Evolutionary conservation across 1,140 invertebrate species (phyloP), one percentile per base, ranked within the genome.

Genomic region (Chionoecetes opilio): DNA sequence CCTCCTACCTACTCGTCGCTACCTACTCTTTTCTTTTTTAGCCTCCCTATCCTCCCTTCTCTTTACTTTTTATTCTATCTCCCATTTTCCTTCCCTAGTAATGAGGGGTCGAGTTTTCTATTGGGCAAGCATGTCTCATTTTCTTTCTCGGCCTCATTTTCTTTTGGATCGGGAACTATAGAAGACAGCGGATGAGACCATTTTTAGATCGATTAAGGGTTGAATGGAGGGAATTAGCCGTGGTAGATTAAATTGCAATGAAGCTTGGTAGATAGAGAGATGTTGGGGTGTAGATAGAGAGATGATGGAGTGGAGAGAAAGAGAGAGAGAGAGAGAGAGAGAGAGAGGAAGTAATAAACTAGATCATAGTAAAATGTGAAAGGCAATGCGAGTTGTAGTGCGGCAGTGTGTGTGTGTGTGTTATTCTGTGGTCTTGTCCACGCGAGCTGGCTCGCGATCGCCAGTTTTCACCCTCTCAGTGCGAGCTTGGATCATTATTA

Each of bases 301-400:
- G 31, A 38, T 0, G 32, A 87, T 14, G 37, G 85, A 87, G n/a
- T 9, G 32, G 2, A 9, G 1, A 87, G 85, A 34, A 32, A 87
- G 85, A 34, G n/a, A 87, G 32, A 87, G 85, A 87, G 32, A 87
- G 32, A 87, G 85, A 87, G 85, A 34, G 32, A 87, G 85, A 35
- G 85, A 3, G 32, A 3, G 85, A 35, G 82, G 82, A 85, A 26
- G 32, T 6, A 26, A 26, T 31, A 26, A 26, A 34, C 5, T 6
- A 85, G 82, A 26, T 6, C 5, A 34, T 34, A 34, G 82, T 8
- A 3, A 85, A 3, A 85, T 29, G 32, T 29, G 32, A 26, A 34
- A 26, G 26, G 32, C n/a, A 85, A 34, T 31, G 82, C n/a, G 26
- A 85, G 82, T 29, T 31, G 82, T 8, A 3, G 5, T 6, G 32